A percentile compares a stretch with the other conserved stretches of the same genome.
Evolutionary conservation across 2,797 vertebrate genomes (phyloP).

Genomic region (Trematocara caparti): DNA sequence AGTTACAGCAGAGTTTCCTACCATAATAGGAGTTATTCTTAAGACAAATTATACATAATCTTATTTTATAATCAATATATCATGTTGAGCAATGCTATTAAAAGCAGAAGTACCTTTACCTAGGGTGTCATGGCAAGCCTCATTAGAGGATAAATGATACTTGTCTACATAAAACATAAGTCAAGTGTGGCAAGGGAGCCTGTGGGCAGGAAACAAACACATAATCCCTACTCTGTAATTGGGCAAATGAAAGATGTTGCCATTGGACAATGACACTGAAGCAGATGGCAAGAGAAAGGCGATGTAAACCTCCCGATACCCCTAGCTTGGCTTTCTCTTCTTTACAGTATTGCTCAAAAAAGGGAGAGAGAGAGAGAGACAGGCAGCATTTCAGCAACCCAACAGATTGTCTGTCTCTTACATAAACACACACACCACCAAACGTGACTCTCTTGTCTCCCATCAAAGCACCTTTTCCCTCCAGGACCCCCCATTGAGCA

Average conservation of each 20-base stretch:
- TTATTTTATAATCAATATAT: background rate
- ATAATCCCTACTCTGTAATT: slow-evolving; percentile 65
- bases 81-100: background rate
- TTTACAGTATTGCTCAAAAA: slow-evolving; percentile 18
- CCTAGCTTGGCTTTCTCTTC: background rate
- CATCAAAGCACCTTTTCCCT: slow-evolving; percentile 52
- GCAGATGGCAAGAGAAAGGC: slow-evolving; percentile 58
- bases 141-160: slow-evolving; percentile 42
- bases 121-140: slow-evolving; percentile 22
- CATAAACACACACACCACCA: slow-evolving; percentile 16
- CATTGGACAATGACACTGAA: slow-evolving; percentile 48
- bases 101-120: slow-evolving; percentile 19
- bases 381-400: slow-evolving; percentile 23
- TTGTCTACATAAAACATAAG: slow-evolving; percentile 42
- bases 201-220: slow-evolving; percentile 51
- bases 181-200: slow-evolving; percentile 50
- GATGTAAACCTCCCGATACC: slow-evolving; percentile 30
- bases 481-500: slow-evolving; percentile 40
- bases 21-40: background rate
- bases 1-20: background rate
- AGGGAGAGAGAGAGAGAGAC: slow-evolving; percentile 19
- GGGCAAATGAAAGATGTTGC: slow-evolving; percentile 61
- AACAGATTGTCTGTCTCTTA: background rate
- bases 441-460: slow-evolving; percentile 37
- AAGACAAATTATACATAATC: background rate